These are phyloP conservation scores for Nibea coibor DNA, from an alignment of 2,113 vertebrate species.

Conservation along the genomic window DNA sequence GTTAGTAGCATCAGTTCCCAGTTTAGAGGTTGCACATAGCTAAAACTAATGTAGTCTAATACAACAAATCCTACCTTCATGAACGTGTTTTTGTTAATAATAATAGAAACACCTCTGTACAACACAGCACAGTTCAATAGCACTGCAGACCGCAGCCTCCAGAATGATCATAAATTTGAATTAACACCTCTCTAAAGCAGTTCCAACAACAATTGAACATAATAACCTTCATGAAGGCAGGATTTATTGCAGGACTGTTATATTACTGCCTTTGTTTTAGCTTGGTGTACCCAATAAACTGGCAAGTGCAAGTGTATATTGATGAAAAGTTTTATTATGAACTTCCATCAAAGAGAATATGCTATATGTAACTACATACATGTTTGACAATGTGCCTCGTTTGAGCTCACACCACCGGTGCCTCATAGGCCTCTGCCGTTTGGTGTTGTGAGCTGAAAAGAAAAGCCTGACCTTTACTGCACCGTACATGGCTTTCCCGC, in stretches of 20 bases:
- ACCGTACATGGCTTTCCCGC: not conserved
- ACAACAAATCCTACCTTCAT: not conserved
- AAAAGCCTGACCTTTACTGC: constrained; percentile 37
- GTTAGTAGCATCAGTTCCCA: not conserved
- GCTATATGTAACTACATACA: not conserved
- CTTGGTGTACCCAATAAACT: not conserved
- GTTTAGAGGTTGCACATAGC: not conserved
- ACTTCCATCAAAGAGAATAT: not conserved
- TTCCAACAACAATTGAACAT: not conserved
- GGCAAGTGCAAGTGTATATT: not conserved
- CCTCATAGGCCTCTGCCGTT: not conserved
- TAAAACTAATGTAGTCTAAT: not conserved
- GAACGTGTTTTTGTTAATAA: not conserved
- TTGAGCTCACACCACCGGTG: not conserved
- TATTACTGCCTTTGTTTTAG: not conserved
- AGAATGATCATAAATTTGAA: not conserved
- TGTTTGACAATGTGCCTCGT: not conserved
- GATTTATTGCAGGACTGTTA: not conserved
- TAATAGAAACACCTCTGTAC: not conserved
- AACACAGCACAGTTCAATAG: not conserved
- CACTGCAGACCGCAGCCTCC: not conserved
- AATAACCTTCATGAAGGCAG: not conserved
- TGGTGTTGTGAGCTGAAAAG: constrained; percentile 6
- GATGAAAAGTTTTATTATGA: not conserved
- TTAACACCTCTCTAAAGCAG: not conserved